phyloP scores from a whole-genome alignment of 2,113 vertebrate species.

The Psittacus erithacus region DNA sequence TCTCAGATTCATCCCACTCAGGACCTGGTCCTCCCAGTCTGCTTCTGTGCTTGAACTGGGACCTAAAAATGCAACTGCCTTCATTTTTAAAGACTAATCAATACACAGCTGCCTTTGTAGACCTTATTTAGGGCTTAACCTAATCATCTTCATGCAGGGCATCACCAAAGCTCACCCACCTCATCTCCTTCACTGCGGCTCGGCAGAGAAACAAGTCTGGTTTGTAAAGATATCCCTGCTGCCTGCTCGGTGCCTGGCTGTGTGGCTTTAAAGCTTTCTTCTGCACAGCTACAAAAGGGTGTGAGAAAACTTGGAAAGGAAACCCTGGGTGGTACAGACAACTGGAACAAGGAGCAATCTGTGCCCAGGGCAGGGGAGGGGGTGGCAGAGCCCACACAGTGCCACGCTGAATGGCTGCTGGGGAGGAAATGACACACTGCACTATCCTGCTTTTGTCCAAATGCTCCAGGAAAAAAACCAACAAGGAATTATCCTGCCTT shows the following conservation, averaged over 20 bases:
- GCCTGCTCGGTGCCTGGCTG: neutral
- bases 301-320: slow-evolving; percentile 69
- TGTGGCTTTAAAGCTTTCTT: slow-evolving; percentile 2
- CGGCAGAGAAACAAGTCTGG: neutral
- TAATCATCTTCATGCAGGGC: accelerated
- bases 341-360: slow-evolving; percentile 61
- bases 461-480: neutral
- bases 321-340: slow-evolving; percentile 59
- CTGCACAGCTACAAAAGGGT: slow-evolving; percentile 30
- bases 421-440: slow-evolving; percentile 61
- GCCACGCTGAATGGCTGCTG: slow-evolving; percentile 25
- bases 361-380: slow-evolving; percentile 45
- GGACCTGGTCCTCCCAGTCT: neutral
- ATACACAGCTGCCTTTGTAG: neutral
- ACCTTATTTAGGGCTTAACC: neutral
- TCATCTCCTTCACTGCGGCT: accelerated
- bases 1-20: accelerated
- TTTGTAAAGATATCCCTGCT: neutral
- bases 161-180: neutral
- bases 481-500: neutral
- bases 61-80: neutral
- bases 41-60: neutral
- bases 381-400: slow-evolving; percentile 29
- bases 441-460: slow-evolving; percentile 66
- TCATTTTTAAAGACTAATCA: neutral